These are phyloP conservation scores for Caenorhabditis sp. DNA, from an alignment of 2,888 invertebrate genomes.

Conservation along the genomic window DNA sequence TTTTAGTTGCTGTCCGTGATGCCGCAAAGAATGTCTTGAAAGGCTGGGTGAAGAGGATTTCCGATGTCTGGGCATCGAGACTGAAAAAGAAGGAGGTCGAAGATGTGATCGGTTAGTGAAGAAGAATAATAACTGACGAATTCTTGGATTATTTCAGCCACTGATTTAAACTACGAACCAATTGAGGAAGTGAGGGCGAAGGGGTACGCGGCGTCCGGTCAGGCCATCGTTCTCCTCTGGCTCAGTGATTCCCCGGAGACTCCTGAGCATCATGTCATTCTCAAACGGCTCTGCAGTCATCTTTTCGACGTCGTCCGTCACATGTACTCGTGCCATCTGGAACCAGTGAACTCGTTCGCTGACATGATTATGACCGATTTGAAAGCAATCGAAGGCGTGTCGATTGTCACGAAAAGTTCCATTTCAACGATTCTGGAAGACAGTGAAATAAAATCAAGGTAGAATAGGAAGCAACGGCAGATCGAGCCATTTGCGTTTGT, in stretches of 20 bases:
- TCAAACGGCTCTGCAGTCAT: not conserved
- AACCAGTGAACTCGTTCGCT: constrained; percentile 25
- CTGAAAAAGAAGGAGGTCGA: not conserved
- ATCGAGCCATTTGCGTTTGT: too few species aligned
- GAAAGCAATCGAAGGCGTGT: not conserved
- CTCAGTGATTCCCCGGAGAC: not conserved
- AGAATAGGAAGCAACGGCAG: too few species aligned
- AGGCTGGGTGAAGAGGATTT: constrained; percentile 1
- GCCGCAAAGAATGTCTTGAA: constrained; percentile 1
- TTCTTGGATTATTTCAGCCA: not conserved
- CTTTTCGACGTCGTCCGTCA: constrained; percentile 29
- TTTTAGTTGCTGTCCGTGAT: constrained; percentile 25
- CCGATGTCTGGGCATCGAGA: not conserved
- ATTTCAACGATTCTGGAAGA: constrained; percentile 7
- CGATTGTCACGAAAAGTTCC: constrained; percentile 23
- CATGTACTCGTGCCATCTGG: constrained; percentile 31
- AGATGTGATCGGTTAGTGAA: constrained; percentile 3
- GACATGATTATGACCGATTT: constrained; percentile 15
- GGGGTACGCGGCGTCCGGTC: constrained; percentile 16
- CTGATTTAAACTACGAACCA: not conserved
- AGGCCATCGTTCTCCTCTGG: constrained; percentile 16
- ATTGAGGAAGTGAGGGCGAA: not conserved
- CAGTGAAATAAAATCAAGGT: not conserved
- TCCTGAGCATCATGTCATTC: not conserved
- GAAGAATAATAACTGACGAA: not conserved